phyloP scores from a whole-genome alignment of 2,888 invertebrate genomes.

The Lacanobia oleracea region DNA sequence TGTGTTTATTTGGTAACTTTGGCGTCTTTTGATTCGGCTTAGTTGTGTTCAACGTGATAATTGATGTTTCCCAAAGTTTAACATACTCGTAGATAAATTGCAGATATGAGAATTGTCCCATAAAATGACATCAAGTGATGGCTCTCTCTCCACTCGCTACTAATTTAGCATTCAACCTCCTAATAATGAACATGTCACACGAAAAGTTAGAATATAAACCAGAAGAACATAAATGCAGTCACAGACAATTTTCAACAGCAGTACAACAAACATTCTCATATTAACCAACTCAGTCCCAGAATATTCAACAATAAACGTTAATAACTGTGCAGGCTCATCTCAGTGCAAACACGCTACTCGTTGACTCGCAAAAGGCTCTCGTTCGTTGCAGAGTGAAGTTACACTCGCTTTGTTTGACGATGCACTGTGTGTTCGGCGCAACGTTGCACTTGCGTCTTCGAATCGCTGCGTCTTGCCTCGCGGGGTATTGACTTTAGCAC shows the following conservation, averaged over 20 bases:
- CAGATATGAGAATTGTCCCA: not conserved
- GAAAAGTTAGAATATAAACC: no score
- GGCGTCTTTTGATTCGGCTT: conserved; percentile 4
- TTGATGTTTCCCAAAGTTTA: not conserved
- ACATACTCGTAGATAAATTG: not conserved
- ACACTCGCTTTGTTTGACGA: conserved; percentile 52
- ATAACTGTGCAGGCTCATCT: conserved; percentile 29
- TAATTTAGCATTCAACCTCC: not conserved
- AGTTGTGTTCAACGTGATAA: not conserved
- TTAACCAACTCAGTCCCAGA: not conserved
- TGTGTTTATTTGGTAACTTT: conserved; percentile 21
- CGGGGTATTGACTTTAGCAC: conserved; percentile 25
- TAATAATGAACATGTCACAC: not conserved
- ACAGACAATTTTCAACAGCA: conserved; percentile 2
- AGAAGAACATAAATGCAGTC: no score
- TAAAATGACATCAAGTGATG: not conserved
- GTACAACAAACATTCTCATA: conserved; percentile 5
- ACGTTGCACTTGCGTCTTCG: conserved; percentile 25
- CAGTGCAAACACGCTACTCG: conserved; percentile 18
- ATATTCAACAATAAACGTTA: conserved; percentile 37
- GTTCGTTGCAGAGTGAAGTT: conserved; percentile 21
- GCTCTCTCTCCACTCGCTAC: not conserved
- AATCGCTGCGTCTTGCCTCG: conserved; percentile 30
- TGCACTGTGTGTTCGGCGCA: conserved; percentile 15
- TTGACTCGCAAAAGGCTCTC: conserved; percentile 46